Percentiles rank a stretch among this genome's conserved stretches.
Conservation (phyloP, 2,888 invertebrate species). For the Temnothorax unifasciatus region DNA sequence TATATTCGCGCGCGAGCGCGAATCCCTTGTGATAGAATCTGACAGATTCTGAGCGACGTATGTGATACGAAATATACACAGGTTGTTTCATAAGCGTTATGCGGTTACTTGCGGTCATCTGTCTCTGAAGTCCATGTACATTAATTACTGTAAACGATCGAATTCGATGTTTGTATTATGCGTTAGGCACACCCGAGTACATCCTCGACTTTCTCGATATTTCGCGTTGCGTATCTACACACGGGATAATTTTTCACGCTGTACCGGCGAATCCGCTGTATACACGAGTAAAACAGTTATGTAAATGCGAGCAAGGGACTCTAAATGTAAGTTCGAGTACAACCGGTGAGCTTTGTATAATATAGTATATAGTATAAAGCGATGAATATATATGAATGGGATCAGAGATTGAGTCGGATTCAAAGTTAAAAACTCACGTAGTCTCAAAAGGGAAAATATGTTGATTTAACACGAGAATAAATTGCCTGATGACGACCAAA, state of each 20-base stretch:
- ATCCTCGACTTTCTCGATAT: conserved; percentile 44
- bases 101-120: conserved; percentile 52
- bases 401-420: conserved; percentile 27
- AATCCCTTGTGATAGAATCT: conserved; percentile 52
- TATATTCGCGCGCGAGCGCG: conserved; percentile 18
- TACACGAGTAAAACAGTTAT: conserved; percentile 25
- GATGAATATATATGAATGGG: conserved; percentile 40
- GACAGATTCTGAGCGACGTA: conserved; percentile 38
- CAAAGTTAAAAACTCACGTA: conserved; percentile 7
- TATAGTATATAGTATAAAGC: conserved; percentile 36
- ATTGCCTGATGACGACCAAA: not conserved
- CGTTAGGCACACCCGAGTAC: conserved; percentile 35
- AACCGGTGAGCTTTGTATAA: conserved; percentile 52
- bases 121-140: conserved; percentile 57
- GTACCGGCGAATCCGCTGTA: conserved; percentile 30
- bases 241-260: conserved; percentile 34
- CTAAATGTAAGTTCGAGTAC: conserved; percentile 37
- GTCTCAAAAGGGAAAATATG: not conserved
- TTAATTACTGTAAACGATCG: conserved; percentile 50
- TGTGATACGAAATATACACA: conserved; percentile 54
- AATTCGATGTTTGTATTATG: conserved; percentile 50
- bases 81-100: conserved; percentile 46
- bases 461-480: not conserved
- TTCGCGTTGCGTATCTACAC: conserved; percentile 36
- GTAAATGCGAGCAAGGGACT: conserved; percentile 12